Evolutionary conservation across 2,797 vertebrate species (phyloP).

Genomic region (Enteromius thamalakanensis): DNA sequence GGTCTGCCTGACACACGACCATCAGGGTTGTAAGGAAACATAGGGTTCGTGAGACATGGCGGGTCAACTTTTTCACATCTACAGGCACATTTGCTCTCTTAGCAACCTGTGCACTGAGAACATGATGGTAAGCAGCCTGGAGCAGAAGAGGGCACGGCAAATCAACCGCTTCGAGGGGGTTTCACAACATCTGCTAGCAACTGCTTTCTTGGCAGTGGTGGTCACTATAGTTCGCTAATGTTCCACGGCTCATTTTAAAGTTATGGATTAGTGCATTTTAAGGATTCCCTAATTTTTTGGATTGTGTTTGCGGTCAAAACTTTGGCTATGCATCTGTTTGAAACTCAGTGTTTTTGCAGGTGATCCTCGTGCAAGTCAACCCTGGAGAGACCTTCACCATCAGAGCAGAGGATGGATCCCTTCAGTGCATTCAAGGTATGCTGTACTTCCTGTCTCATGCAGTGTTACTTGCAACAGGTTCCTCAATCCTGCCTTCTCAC

Average conservation of each 20-base stretch:
- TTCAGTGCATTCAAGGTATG: conserved; percentile 99
- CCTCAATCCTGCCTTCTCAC: background rate
- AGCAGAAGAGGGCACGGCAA: background rate
- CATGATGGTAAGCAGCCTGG: conserved; percentile 74
- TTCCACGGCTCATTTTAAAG: conserved; percentile 21
- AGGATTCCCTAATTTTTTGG: background rate
- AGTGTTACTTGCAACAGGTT: conserved; percentile 20
- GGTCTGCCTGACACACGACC: conserved; percentile 47
- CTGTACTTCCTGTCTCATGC: conserved; percentile 22
- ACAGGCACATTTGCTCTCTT: conserved; percentile 77
- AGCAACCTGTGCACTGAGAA: conserved; percentile 74
- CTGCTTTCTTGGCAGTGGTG: conserved; percentile 14
- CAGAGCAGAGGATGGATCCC: conserved; percentile 94
- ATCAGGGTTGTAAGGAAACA: conserved; percentile 19
- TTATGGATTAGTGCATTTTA: conserved; percentile 8
- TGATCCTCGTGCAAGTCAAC: conserved; percentile 98
- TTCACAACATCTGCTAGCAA: conserved; percentile 18
- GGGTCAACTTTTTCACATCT: conserved; percentile 76
- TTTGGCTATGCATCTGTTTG: conserved; percentile 29
- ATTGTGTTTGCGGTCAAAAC: conserved; percentile 18
- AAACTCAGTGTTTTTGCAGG: conserved; percentile 72
- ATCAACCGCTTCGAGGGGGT: background rate
- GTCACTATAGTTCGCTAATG: conserved; percentile 5
- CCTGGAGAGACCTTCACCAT: conserved; percentile 99
- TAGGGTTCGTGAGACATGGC: conserved; percentile 66